Conservation (phyloP, 2,888 invertebrate species). For the Coremacera marginata region DNA sequence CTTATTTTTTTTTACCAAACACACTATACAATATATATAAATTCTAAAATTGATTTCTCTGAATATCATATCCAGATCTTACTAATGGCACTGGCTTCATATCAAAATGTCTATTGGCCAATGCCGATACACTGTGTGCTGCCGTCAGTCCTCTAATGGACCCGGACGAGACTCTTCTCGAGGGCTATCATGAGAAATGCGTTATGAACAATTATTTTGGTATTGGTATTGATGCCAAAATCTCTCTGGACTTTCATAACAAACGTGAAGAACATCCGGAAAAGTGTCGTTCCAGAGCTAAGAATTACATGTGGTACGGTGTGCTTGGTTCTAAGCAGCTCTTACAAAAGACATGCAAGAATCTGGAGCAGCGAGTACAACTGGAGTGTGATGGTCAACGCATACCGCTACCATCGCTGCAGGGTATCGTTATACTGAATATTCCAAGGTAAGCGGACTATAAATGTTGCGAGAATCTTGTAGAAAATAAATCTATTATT, state of each 20-base stretch:
- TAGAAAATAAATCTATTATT: no score
- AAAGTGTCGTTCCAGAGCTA: slow-evolving; percentile 92
- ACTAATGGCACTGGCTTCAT: slow-evolving; percentile 81
- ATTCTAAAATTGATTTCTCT: no score
- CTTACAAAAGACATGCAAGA: slow-evolving; percentile 93
- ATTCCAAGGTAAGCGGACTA: slow-evolving; percentile 79
- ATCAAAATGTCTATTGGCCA: slow-evolving; percentile 93
- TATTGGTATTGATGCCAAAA: slow-evolving; percentile 98
- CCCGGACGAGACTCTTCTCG: slow-evolving; percentile 87
- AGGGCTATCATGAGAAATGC: slow-evolving; percentile 92
- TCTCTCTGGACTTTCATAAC: slow-evolving; percentile 95
- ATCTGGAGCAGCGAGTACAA: slow-evolving; percentile 94
- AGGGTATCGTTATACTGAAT: slow-evolving; percentile 96
- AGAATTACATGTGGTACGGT: slow-evolving; percentile 97
- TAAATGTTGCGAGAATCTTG: no score
- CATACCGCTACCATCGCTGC: slow-evolving; percentile 94
- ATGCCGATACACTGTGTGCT: slow-evolving; percentile 95
- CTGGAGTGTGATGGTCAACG: slow-evolving; percentile 96
- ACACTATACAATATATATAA: no score
- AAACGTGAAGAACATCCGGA: slow-evolving; percentile 97
- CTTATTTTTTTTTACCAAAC: background rate
- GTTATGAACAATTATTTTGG: slow-evolving; percentile 99
- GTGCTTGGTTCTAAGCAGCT: slow-evolving; percentile 82
- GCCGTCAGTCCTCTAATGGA: slow-evolving; percentile 97
- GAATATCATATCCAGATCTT: slow-evolving; percentile 35